Base-by-base conservation (phyloP, 2,888 invertebrate genomes). In the Incurvaria masculella region DNA sequence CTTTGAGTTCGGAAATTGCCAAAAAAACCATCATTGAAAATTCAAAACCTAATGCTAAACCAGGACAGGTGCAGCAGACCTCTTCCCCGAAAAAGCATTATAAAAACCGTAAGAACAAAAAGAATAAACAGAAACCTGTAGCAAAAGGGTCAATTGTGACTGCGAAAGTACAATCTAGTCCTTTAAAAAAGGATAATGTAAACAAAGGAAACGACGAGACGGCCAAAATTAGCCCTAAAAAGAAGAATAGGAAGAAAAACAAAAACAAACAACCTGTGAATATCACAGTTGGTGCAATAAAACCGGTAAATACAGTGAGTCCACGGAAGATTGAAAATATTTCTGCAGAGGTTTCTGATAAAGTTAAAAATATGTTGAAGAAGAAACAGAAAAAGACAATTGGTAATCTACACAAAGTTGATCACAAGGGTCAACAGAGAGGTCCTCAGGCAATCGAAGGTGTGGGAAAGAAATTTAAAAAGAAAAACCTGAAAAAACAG, bases 331-430 rank as follows among this genome's bases (percentile, higher is more conserved):
- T 68, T 11, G 66, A 68, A 45, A 60, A 62, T 21, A 44, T 66
- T 1, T 65, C 68, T 57, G 58, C 61, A 4, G 61, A 58, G 47
- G 66, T 61, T 39, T 62, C 73, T 3, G 67, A 65, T 49, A 72
- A 72, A 55, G 51, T 75, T 3, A 75, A 74, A 58, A 68, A 66
- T 23, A 62, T 68, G 51, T 55, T 62, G 8, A 70, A 69, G 49
- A 72, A 70, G 52, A 64, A 69, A 43, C 44, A 49, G 18, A 68
- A 68, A 49, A 72, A 74, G 51, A 60, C 65, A 56, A 69, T 75
- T 52, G 75, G 75, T 43, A 61, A 69, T 49, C 46, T 72, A 18
- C 67, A 65, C 48, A 56, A 53, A 21, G 62, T 61, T 44, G 64
- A 63, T 53, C 55, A 51, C 45, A 59, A 57, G 46, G 49, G 58